phyloP scores from a whole-genome alignment of 1,140 invertebrate species.

The Gryon sp. region DNA sequence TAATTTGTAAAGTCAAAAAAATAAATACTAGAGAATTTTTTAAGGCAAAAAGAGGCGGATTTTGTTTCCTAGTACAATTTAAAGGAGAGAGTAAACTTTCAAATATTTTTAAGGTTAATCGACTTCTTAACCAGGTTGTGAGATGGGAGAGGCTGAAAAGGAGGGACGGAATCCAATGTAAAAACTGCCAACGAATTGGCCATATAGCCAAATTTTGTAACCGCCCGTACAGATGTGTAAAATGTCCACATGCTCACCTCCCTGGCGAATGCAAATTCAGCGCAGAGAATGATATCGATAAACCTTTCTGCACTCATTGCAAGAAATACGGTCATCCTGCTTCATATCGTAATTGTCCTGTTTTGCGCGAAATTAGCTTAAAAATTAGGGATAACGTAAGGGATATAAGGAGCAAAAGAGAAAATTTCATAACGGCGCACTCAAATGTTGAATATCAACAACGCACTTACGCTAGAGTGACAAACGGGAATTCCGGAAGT shows the following conservation, averaged over 20 bases:
- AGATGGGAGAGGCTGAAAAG: slow-evolving; percentile 21
- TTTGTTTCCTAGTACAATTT: slow-evolving; percentile 9
- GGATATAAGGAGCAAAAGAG: too few species aligned
- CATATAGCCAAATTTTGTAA: slow-evolving; percentile 16
- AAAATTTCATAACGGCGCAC: too few species aligned
- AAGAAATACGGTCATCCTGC: background rate
- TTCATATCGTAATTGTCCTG: background rate
- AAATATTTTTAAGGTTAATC: too few species aligned
- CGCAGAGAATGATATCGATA: background rate
- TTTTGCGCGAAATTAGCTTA: too few species aligned
- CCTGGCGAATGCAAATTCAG: slow-evolving; percentile 4
- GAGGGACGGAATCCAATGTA: slow-evolving; percentile 27
- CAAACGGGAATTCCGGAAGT: too few species aligned
- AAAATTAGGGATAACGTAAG: too few species aligned
- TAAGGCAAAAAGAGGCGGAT: background rate
- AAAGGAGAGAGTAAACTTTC: slow-evolving; percentile 6
- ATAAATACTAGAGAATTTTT: slow-evolving; percentile 15
- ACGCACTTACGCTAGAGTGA: too few species aligned
- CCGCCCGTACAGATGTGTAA: slow-evolving; percentile 10
- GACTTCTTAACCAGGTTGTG: slow-evolving; percentile 9
- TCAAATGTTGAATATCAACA: too few species aligned
- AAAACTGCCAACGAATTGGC: slow-evolving; percentile 29
- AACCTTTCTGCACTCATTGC: too few species aligned
- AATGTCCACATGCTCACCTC: slow-evolving; percentile 1
- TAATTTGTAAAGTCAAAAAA: background rate